Base-by-base conservation (phyloP, 2,888 invertebrate genomes). In the Drepana falcataria region DNA sequence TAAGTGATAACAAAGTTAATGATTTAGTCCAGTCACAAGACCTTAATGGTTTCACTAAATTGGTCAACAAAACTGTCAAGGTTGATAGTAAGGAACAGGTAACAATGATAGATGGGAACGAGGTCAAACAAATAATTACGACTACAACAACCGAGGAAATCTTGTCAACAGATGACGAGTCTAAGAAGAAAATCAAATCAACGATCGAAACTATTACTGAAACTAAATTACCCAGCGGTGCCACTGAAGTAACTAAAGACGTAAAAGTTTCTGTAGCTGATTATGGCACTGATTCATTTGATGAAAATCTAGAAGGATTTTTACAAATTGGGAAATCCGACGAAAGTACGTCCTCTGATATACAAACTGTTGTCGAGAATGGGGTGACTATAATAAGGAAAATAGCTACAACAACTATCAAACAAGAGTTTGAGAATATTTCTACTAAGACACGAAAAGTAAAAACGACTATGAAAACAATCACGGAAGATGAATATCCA, bases 61-160 rank as follows among this genome's bases (percentile, higher is more conserved):
- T 83, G 48, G 79, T 83, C 64, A 79, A 86, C 58, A 83, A 81
- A 63, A 74, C 73, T 40, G 72, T 88, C 3, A 75, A 63, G 55
- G 73, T 83, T 35, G 82, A 88, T 57, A 83, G 77, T 35, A 70
- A 81, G 63, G 80, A 85, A 62, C 78, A 78, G 58, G 49, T 63
- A 2, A 55, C 77, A 4, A 52, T 65, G 1, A 76, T 69, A 69
- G 78, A 88, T 56, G 85, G 82, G 2, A 75, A 73, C 62, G 64
- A 80, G 60, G 66, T 87, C 3, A 71, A 73, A 53, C 87, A 89
- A 81, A 73, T 79, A 21, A 73, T 88, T 44, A 89, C 83, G 2
- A 86, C 79, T 4, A 87, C 83, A 3, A 89, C 85, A 2, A 91
- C 85, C 9, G 86, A 84, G 60, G 89, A 91, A 72, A 65, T 83